These are phyloP conservation scores for Eulemur mongoz DNA, from an alignment of 2,797 vertebrate species.

Conservation along the genomic window DNA sequence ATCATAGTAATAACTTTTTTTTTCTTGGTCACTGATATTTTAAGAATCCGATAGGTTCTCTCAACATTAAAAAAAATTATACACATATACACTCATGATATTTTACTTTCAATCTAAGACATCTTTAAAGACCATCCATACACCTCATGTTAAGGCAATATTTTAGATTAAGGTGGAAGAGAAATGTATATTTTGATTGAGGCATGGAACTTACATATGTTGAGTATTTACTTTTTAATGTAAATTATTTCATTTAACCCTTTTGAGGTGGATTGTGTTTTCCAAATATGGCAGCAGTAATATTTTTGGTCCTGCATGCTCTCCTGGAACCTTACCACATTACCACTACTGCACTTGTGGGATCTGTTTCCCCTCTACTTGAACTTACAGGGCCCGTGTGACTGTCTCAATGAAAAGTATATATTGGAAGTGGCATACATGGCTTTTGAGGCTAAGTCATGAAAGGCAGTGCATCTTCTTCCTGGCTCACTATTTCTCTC, in stretches of 20 bases:
- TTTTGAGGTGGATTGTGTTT: slow-evolving; percentile 2
- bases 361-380: neutral
- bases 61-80: neutral
- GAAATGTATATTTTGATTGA: neutral
- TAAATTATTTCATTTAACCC: slow-evolving; percentile 22
- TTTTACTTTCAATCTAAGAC: neutral
- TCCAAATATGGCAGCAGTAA: neutral
- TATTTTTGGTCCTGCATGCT: neutral
- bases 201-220: neutral
- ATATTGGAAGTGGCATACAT: neutral
- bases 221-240: neutral
- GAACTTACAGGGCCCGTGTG: neutral
- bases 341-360: neutral
- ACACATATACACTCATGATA: neutral
- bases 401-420: slow-evolving; percentile 1
- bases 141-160: neutral
- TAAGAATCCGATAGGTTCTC: neutral
- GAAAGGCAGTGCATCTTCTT: neutral
- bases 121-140: neutral
- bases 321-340: neutral
- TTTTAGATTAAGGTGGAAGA: slow-evolving; percentile 11
- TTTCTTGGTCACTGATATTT: neutral
- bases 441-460: neutral
- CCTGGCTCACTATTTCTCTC: neutral
- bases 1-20: neutral